Percentiles rank a stretch among this genome's conserved stretches.
phyloP scores from a whole-genome alignment of 2,113 vertebrate genomes.

The Tringa solitaria region DNA sequence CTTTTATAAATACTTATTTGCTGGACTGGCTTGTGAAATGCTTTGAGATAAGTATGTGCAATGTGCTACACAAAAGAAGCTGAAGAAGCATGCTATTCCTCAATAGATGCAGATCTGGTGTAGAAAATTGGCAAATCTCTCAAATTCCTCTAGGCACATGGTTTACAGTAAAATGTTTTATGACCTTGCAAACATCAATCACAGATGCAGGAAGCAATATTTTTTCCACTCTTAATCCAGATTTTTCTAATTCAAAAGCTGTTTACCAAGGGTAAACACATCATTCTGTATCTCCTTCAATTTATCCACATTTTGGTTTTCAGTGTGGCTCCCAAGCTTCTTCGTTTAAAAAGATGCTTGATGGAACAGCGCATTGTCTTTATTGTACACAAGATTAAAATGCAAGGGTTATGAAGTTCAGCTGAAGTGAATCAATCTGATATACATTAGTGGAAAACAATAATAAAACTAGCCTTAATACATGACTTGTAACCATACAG shows the following conservation, averaged over 20 bases:
- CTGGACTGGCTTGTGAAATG: neutral
- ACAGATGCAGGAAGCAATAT: neutral
- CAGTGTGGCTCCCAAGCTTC: neutral
- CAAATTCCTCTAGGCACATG: slow-evolving; percentile 20
- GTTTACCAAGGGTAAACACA: slow-evolving; percentile 13
- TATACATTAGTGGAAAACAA: neutral
- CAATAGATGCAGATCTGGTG: neutral
- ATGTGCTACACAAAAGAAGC: neutral
- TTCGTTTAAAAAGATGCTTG: neutral
- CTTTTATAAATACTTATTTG: neutral
- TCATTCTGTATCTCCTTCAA: neutral
- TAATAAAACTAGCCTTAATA: neutral
- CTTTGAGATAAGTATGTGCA: slow-evolving; percentile 11
- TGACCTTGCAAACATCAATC: slow-evolving; percentile 38
- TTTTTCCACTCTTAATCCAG: neutral
- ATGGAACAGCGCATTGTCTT: neutral
- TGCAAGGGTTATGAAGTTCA: neutral
- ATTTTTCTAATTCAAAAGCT: slow-evolving; percentile 56
- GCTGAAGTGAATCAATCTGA: neutral
- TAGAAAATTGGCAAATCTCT: slow-evolving; percentile 26
- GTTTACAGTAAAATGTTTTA: slow-evolving; percentile 11
- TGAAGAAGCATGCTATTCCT: neutral
- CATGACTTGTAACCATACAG: neutral
- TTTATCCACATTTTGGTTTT: neutral
- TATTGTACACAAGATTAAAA: neutral